These are phyloP conservation scores for Drosophila rubida DNA, from an alignment of 2,888 invertebrate genomes.

Conservation along the genomic window DNA sequence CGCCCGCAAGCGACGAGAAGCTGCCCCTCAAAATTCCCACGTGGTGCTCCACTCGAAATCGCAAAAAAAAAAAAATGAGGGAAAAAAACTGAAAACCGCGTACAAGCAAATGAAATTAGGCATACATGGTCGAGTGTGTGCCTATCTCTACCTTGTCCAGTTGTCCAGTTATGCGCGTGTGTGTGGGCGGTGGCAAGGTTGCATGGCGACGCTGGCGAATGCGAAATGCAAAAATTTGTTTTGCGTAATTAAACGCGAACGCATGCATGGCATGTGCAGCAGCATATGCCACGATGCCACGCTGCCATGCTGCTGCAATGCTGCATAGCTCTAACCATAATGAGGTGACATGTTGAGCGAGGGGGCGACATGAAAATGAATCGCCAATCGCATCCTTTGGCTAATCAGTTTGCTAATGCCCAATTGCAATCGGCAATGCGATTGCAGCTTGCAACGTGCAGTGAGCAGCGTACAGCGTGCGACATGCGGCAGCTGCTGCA, in stretches of 20 bases:
- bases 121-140: constrained; percentile 11
- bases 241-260: constrained; percentile 59
- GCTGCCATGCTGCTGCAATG: constrained; percentile 21
- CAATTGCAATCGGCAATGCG: not conserved
- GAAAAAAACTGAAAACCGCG: constrained; percentile 13
- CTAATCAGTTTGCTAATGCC: constrained; percentile 23
- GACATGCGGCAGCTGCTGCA: not conserved
- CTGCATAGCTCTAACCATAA: constrained; percentile 12
- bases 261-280: not conserved
- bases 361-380: not conserved
- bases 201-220: constrained; percentile 19
- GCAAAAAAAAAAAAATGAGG: not conserved
- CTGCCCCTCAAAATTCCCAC: constrained; percentile 9
- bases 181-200: constrained; percentile 3
- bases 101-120: constrained; percentile 61
- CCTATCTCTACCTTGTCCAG: no score
- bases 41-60: not conserved
- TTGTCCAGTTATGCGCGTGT: no score
- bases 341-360: constrained; percentile 11
- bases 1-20: not conserved
- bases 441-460: not conserved
- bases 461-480: not conserved
- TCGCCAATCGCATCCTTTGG: constrained; percentile 10
- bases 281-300: not conserved
- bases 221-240: constrained; percentile 53